Percentiles rank a stretch among this genome's conserved stretches.
Evolutionary conservation across 30 jellyfish, hydroid and myxozoan genomes (phyloP).

Genomic region (Aurelia sp.): DNA sequence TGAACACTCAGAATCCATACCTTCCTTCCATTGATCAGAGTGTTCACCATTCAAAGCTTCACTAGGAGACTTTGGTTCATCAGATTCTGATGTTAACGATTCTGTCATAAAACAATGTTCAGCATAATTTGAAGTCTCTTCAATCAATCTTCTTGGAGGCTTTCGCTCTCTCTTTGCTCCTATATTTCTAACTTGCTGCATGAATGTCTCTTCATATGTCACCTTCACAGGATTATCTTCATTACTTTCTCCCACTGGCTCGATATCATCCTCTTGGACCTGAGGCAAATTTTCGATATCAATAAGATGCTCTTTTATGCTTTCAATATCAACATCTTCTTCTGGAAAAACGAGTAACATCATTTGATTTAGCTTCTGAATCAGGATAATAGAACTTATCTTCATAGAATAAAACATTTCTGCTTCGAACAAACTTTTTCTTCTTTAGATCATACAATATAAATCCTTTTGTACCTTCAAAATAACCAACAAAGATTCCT

Average conservation of each 20-base stretch:
- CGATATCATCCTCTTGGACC: slow-evolving; percentile 13
- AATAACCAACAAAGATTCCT: slow-evolving; percentile 64
- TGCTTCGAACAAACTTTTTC: slow-evolving; percentile 58
- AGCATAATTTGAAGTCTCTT: slow-evolving; percentile 12
- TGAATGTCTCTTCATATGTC: slow-evolving; percentile 49
- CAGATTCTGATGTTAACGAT: slow-evolving; percentile 29
- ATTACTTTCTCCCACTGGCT: slow-evolving; percentile 59
- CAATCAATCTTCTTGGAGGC: slow-evolving; percentile 22
- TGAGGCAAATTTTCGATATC: slow-evolving; percentile 21
- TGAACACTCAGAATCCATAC: slow-evolving; percentile 16
- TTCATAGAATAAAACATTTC: slow-evolving; percentile 58
- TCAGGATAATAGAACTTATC: slow-evolving; percentile 53
- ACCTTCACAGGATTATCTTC: slow-evolving; percentile 44
- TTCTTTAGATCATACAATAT: slow-evolving; percentile 30
- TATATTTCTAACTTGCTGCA: slow-evolving; percentile 49
- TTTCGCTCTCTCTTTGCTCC: slow-evolving; percentile 48
- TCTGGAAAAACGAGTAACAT: slow-evolving; percentile 13
- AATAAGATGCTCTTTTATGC: slow-evolving; percentile 16
- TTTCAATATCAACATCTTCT: slow-evolving; percentile 30
- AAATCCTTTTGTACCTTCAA: slow-evolving; percentile 62
- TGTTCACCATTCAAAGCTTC: too few species aligned
- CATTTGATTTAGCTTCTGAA: slow-evolving; percentile 21
- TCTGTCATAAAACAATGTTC: slow-evolving; percentile 9
- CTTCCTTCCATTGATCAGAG: too few species aligned
- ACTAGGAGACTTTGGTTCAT: too few species aligned